Conservation (phyloP, 2,888 invertebrate species). For the Cephus spinipes region DNA sequence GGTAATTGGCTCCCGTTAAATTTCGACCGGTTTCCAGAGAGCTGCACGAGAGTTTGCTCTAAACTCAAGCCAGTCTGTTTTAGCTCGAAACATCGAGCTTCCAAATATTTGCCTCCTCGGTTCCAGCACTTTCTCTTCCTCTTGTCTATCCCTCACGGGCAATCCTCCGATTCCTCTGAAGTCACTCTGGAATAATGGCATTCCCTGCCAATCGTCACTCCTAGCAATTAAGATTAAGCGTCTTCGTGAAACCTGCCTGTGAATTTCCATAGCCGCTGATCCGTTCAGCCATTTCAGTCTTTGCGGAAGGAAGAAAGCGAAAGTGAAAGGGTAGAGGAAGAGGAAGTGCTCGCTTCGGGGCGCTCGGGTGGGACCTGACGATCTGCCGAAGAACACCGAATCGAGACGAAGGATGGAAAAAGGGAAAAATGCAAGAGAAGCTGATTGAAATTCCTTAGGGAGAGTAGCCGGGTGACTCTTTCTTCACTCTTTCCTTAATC, state of each 20-base stretch:
- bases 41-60: conserved; percentile 19
- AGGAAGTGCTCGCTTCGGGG: too few relatives aligned
- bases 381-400: neutral
- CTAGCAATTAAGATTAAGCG: neutral
- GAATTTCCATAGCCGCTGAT: neutral
- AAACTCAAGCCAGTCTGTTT: conserved; percentile 17
- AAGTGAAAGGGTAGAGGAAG: neutral
- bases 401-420: neutral
- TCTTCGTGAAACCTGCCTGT: neutral
- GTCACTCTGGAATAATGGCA: neutral
- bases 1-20: neutral
- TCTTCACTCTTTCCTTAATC: neutral
- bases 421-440: neutral
- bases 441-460: neutral
- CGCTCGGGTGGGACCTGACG: neutral
- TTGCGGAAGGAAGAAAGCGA: neutral
- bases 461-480: neutral
- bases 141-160: neutral
- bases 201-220: neutral
- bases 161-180: neutral
- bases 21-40: neutral
- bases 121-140: conserved; percentile 3
- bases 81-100: conserved; percentile 21
- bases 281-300: neutral
- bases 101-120: conserved; percentile 11